Percentiles rank a stretch among this genome's conserved stretches.
These are phyloP conservation scores for Sitobion miscanthi DNA, from an alignment of 1,140 invertebrate genomes.

Conservation along the genomic window DNA sequence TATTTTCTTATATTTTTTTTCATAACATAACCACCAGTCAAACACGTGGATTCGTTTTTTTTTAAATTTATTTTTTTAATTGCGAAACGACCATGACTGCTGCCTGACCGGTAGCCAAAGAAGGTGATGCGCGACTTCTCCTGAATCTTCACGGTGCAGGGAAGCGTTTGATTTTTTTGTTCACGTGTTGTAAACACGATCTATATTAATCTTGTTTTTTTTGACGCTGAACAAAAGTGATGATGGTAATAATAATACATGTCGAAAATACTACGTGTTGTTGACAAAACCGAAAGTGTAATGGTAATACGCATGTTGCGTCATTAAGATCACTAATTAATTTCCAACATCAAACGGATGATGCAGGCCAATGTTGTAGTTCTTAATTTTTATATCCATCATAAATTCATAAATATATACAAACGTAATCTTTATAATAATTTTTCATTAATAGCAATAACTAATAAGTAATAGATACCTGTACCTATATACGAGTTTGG, in stretches of 20 bases:
- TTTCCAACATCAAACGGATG: neutral
- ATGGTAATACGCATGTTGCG: neutral
- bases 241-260: neutral
- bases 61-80: neutral
- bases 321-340: neutral
- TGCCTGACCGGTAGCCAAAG: constrained; percentile 12
- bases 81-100: constrained; percentile 24
- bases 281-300: constrained; percentile 16
- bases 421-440: too few species aligned
- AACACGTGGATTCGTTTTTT: constrained; percentile 15
- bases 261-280: neutral
- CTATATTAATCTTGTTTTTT: neutral
- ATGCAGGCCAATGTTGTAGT: neutral
- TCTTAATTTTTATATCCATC: too few species aligned
- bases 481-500: too few species aligned
- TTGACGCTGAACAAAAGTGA: neutral
- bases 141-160: constrained; percentile 21
- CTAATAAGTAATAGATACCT: too few species aligned
- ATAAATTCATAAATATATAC: too few species aligned
- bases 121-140: constrained; percentile 7
- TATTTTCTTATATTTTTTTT: constrained; percentile 26
- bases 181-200: neutral
- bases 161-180: constrained; percentile 9
- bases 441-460: too few species aligned
- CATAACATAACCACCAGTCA: constrained; percentile 11